Base-by-base conservation (phyloP, 2,797 vertebrate genomes). In the Falco rusticolus region DNA sequence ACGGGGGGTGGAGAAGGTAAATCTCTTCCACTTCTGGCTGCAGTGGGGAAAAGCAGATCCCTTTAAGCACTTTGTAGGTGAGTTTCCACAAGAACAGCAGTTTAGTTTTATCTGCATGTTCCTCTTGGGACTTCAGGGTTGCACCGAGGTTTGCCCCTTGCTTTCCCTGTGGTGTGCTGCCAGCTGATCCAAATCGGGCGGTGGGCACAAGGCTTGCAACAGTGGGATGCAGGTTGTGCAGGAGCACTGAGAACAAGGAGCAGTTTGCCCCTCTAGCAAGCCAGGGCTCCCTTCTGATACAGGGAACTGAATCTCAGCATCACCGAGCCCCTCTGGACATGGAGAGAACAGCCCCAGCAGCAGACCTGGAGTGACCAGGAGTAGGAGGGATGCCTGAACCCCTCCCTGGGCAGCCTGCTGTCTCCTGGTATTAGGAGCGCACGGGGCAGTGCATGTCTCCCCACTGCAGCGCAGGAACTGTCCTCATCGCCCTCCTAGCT, bases 31-130 rank as follows among this genome's bases (percentile, higher is more conserved):
- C 26, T 87, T 33, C 17, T 43, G 56, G 13, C 10, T 11, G 25
- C 37, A 21, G 1, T 13, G 70, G 48, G 53, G 13, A 43, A 79
- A 57, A 51, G 22, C 19, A 48, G 66, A 16, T 89, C 19, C 20
- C 24, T 64, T 6, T 4, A 54, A 28, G 16, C 9, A 29, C 53
- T 75, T 50, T 37, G 47, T 6, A 34, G 85, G 34, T 26, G 90
- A 51, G 51, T 75, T 90, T 74, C 54, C 24, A 3, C 2, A 65
- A 77, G 59, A 64, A 20, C 31, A 61, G 39, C 68, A 21, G 20
- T 0, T 1, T 16, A 2, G 39, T 68, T 92, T 28, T 17, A 37
- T 31, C 53, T 39, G 28, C 1, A 0, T 3, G 19, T 39, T 92
- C 18, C n/a, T 77, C 45, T 34, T 34, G 63, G 50, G 41, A 54